Percentiles rank a stretch among this genome's conserved stretches.
These are phyloP conservation scores for Heliornis fulica DNA, from an alignment of 2,113 vertebrate species.

Conservation along the genomic window DNA sequence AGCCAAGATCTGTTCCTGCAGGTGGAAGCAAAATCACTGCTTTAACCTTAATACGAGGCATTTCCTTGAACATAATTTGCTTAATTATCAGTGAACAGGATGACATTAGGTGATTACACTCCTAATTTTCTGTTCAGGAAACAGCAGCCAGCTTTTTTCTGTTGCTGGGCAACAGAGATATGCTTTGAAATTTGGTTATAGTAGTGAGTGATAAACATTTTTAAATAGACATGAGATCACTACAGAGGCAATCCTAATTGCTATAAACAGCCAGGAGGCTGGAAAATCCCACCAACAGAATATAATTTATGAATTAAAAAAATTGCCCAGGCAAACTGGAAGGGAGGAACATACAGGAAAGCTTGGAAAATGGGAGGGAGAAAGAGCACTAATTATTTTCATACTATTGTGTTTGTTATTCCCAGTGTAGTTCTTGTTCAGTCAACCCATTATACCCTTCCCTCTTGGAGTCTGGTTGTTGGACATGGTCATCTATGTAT, in stretches of 20 bases:
- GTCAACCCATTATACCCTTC: neutral
- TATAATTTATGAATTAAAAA: neutral
- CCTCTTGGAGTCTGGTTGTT: neutral
- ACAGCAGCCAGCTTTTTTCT: neutral
- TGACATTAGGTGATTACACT: conserved; percentile 19
- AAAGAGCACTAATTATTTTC: neutral
- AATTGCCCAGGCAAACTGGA: neutral
- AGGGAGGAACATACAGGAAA: neutral
- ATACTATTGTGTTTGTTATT: neutral
- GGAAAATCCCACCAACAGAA: neutral
- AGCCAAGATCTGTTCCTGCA: neutral
- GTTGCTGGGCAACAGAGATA: conserved; percentile 44
- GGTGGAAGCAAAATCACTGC: neutral
- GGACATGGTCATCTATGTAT: neutral
- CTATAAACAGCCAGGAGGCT: neutral
- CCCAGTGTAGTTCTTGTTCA: neutral
- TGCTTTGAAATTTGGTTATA: conserved; percentile 32
- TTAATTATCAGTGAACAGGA: conserved; percentile 25
- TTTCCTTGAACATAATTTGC: conserved; percentile 18
- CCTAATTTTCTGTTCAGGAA: conserved; percentile 38
- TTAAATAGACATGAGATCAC: neutral
- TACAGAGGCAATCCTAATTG: conserved; percentile 3
- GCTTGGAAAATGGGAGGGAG: no score
- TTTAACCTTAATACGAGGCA: neutral
- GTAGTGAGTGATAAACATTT: neutral